phyloP scores from a whole-genome alignment of 2,797 vertebrate genomes.

The Otus scops region DNA sequence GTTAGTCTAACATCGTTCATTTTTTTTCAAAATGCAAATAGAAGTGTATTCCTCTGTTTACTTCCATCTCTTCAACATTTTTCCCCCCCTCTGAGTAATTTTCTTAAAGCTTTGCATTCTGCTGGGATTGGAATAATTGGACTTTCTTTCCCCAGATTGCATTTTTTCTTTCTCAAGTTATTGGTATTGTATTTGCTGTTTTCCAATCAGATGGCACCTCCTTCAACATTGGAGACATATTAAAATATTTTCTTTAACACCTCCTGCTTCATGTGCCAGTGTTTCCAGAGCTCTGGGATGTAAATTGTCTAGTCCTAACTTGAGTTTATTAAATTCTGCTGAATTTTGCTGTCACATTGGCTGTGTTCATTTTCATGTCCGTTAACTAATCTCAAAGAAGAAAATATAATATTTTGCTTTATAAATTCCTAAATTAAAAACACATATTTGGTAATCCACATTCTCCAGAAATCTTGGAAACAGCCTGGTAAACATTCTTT shows the following conservation, averaged over 20 bases:
- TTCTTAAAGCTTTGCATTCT: background rate
- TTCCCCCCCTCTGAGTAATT: background rate
- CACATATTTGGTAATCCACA: slow-evolving; percentile 7
- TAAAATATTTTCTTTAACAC: slow-evolving; percentile 25
- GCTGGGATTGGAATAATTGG: background rate
- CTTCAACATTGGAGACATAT: background rate
- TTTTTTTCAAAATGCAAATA: background rate
- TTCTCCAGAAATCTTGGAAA: slow-evolving; percentile 18
- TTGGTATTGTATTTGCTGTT: background rate
- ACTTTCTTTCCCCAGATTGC: background rate
- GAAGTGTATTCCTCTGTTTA: background rate
- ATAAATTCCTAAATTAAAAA: slow-evolving; percentile 56
- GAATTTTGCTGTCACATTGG: background rate
- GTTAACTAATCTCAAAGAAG: background rate
- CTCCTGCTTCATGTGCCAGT: background rate
- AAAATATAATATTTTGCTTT: background rate
- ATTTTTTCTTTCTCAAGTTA: slow-evolving; percentile 7
- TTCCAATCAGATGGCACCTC: background rate
- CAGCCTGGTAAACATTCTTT: slow-evolving; percentile 3
- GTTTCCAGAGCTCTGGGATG: slow-evolving; percentile 1
- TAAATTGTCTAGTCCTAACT: background rate
- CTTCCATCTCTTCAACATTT: background rate
- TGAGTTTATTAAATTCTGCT: slow-evolving; percentile 16
- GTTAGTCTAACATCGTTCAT: background rate
- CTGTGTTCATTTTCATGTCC: background rate